These are phyloP conservation scores for Spodoptera picta DNA, from an alignment of 2,888 invertebrate species.

Conservation along the genomic window DNA sequence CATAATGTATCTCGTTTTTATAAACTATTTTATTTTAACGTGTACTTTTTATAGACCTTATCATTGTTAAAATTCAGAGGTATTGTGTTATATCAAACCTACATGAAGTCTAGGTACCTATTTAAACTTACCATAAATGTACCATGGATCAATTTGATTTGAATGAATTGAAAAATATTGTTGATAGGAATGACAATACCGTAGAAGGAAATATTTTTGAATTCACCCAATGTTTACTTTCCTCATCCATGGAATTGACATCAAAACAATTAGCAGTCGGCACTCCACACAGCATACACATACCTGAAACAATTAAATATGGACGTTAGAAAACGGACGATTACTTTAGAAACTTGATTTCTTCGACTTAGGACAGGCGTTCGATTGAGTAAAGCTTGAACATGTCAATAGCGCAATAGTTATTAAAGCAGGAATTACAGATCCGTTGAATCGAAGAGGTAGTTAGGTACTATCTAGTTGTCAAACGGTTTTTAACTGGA, in stretches of 20 bases:
- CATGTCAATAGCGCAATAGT: slow-evolving; percentile 31
- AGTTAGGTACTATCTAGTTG: slow-evolving; percentile 14
- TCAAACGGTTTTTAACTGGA: slow-evolving; percentile 26
- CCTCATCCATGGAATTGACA: slow-evolving; percentile 1
- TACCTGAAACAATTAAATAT: slow-evolving; percentile 49
- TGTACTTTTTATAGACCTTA: too few relatives aligned
- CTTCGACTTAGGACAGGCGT: slow-evolving; percentile 36
- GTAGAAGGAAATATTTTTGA: not conserved
- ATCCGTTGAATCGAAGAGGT: slow-evolving; percentile 25
- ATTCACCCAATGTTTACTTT: not conserved
- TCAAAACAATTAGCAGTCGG: slow-evolving; percentile 14
- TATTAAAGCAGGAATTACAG: slow-evolving; percentile 37
- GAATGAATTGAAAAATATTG: too few relatives aligned
- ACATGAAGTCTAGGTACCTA: too few relatives aligned
- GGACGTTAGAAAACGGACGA: slow-evolving; percentile 41
- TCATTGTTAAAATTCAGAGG: too few relatives aligned
- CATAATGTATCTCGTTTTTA: too few relatives aligned
- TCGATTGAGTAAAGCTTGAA: slow-evolving; percentile 41
- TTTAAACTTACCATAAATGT: too few relatives aligned
- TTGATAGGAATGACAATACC: too few relatives aligned
- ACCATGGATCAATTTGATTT: too few relatives aligned
- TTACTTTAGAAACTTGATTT: slow-evolving; percentile 43
- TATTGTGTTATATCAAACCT: too few relatives aligned
- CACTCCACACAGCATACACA: slow-evolving; percentile 15
- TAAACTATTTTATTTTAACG: too few relatives aligned